Conservation (phyloP, 2,888 invertebrate species). For the Elysia crispata region DNA sequence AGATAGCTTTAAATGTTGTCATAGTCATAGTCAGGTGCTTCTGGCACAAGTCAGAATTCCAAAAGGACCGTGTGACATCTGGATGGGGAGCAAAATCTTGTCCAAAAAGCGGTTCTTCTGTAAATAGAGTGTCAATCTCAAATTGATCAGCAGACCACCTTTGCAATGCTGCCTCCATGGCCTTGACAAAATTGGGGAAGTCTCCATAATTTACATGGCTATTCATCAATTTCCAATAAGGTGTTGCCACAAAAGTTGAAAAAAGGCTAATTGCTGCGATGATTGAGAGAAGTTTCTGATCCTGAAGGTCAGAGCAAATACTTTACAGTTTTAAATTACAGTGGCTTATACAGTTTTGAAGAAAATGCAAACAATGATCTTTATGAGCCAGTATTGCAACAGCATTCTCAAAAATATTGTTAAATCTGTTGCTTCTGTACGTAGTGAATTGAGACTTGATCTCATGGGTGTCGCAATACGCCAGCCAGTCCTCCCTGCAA, state of each 20-base stretch:
- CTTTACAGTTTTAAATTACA: slow-evolving; percentile 36
- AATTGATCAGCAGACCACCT: slow-evolving; percentile 16
- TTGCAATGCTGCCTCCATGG: slow-evolving; percentile 11
- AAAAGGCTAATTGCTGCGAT: slow-evolving; percentile 17
- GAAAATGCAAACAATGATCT: background rate
- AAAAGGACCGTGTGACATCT: background rate
- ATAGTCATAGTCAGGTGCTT: background rate
- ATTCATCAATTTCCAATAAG: slow-evolving; percentile 36
- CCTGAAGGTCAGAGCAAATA: slow-evolving; percentile 22
- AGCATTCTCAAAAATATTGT: slow-evolving; percentile 30
- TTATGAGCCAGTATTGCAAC: slow-evolving; percentile 13
- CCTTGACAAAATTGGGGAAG: slow-evolving; percentile 24
- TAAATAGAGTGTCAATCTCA: background rate
- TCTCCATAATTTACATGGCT: slow-evolving; percentile 21
- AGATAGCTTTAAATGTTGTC: background rate
- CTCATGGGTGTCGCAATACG: slow-evolving; percentile 5
- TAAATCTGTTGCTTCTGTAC: slow-evolving; percentile 35
- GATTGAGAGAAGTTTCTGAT: slow-evolving; percentile 9
- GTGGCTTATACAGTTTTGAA: background rate
- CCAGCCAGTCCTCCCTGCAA: slow-evolving; percentile 28
- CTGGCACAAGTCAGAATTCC: slow-evolving; percentile 11
- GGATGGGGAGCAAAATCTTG: background rate
- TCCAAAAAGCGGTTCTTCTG: slow-evolving; percentile 14
- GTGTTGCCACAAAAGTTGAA: slow-evolving; percentile 13
- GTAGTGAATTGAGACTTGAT: slow-evolving; percentile 6